Percentiles rank a stretch among this genome's conserved stretches.
These are phyloP conservation scores for Andrena hattorfiana DNA, from an alignment of 2,888 invertebrate genomes.

Conservation along the genomic window DNA sequence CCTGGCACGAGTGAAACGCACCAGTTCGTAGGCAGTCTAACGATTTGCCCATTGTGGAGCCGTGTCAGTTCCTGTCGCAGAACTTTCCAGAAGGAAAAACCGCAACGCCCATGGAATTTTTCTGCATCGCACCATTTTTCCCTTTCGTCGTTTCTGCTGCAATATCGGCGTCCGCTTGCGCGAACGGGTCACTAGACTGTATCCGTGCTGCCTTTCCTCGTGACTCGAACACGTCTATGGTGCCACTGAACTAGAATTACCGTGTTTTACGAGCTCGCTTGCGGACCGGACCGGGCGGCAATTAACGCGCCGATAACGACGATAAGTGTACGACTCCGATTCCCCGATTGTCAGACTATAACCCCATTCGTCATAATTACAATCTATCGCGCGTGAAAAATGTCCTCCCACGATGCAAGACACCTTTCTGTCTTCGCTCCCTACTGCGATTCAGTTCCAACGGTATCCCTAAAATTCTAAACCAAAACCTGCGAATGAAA, in stretches of 20 bases:
- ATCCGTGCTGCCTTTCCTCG: slow-evolving; percentile 23
- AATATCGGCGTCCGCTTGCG: slow-evolving; percentile 34
- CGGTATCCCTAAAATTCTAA: neutral
- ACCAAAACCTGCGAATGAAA: too few relatives aligned
- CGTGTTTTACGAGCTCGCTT: neutral
- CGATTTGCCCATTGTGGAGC: neutral
- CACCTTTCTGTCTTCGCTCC: too few relatives aligned
- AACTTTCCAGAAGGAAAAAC: slow-evolving; percentile 21
- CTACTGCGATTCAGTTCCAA: too few relatives aligned
- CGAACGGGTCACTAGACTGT: slow-evolving; percentile 11
- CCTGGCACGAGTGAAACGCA: neutral
- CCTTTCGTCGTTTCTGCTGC: slow-evolving; percentile 37
- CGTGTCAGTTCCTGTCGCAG: neutral
- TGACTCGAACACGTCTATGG: slow-evolving; percentile 20
- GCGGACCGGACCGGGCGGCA: slow-evolving; percentile 5
- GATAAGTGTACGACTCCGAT: slow-evolving; percentile 12
- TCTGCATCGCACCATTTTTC: slow-evolving; percentile 17
- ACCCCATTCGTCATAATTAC: neutral
- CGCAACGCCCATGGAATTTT: slow-evolving; percentile 19
- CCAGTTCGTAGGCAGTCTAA: neutral
- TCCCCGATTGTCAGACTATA: slow-evolving; percentile 10
- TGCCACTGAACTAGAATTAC: slow-evolving; percentile 52
- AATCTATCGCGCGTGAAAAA: neutral
- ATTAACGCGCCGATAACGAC: slow-evolving; percentile 45
- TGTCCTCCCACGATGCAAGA: neutral